phyloP scores from a whole-genome alignment of 1,140 invertebrate genomes.

The Plutomurus gul region DNA sequence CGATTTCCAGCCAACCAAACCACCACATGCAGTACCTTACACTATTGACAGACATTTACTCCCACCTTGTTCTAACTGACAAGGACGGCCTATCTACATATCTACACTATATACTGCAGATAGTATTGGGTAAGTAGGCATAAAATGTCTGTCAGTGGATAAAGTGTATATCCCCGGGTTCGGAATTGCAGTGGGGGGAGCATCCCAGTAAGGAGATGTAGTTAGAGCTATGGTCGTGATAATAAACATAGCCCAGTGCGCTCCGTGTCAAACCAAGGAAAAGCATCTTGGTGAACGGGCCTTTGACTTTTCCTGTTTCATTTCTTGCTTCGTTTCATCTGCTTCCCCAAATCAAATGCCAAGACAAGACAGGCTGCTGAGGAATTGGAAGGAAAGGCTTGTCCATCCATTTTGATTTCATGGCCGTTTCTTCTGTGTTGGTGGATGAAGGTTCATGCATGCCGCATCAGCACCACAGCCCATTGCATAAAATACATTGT shows the following conservation, averaged over 20 bases:
- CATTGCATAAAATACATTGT: slow-evolving; percentile 28
- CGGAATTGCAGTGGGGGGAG: no score
- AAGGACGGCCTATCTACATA: no score
- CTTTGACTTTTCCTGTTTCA: slow-evolving; percentile 29
- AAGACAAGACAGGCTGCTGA: background rate
- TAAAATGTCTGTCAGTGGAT: no score
- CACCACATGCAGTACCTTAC: no score
- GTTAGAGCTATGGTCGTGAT: background rate
- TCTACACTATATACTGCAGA: no score
- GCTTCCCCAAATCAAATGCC: slow-evolving; percentile 11
- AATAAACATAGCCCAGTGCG: no score
- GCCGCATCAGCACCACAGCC: slow-evolving; percentile 7
- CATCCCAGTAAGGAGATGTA: background rate
- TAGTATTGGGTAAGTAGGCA: no score
- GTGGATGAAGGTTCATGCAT: background rate
- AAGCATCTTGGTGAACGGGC: background rate
- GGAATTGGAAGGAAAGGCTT: background rate
- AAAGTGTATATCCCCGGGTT: no score
- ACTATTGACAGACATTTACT: no score
- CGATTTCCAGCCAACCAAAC: no score
- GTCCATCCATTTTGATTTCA: slow-evolving; percentile 9
- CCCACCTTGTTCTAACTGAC: no score
- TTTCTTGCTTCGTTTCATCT: slow-evolving; percentile 20
- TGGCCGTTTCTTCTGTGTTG: background rate
- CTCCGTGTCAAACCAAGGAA: no score